Evolutionary conservation across 2,113 vertebrate genomes (phyloP).

Genomic region (Tautogolabrus adspersus): DNA sequence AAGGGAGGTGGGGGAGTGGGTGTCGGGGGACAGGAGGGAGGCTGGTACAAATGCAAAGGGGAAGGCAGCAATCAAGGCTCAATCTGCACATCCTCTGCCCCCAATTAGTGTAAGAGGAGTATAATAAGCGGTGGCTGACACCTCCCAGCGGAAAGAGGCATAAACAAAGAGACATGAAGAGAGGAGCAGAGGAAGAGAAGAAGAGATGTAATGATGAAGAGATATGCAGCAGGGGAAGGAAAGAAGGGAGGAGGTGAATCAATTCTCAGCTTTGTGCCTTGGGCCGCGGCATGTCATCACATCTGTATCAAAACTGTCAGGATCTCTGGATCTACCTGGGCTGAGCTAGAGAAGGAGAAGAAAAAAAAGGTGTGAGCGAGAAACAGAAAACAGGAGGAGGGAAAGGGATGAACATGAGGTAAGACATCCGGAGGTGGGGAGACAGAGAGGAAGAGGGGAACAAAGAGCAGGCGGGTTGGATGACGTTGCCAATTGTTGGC

Average conservation of each 20-base stretch:
- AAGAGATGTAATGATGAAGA: constrained; percentile 11
- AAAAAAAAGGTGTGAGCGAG: background rate
- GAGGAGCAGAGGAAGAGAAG: constrained; percentile 21
- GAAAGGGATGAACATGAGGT: background rate
- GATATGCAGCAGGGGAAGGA: background rate
- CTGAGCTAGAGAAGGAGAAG: constrained; percentile 18
- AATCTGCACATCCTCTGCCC: constrained; percentile 66
- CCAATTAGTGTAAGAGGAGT: constrained; percentile 56
- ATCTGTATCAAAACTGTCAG: constrained; percentile 64
- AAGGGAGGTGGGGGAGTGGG: constrained; percentile 22
- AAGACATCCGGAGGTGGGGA: constrained; percentile 4
- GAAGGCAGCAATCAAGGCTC: constrained; percentile 62
- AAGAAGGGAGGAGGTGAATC: constrained; percentile 25
- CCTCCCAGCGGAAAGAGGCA: constrained; percentile 32
- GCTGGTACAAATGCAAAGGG: constrained; percentile 42
- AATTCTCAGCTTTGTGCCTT: constrained; percentile 37
- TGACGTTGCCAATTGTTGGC: background rate
- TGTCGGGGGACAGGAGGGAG: constrained; percentile 36
- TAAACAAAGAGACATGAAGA: constrained; percentile 27
- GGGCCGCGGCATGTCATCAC: constrained; percentile 46
- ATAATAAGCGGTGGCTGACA: constrained; percentile 53
- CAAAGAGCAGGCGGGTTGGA: constrained; percentile 12
- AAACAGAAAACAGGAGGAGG: constrained; percentile 25
- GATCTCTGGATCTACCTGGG: constrained; percentile 53
- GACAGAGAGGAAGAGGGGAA: constrained; percentile 15